These are phyloP conservation scores for Ellobium chinense DNA, from an alignment of 2,888 invertebrate genomes.

Conservation along the genomic window DNA sequence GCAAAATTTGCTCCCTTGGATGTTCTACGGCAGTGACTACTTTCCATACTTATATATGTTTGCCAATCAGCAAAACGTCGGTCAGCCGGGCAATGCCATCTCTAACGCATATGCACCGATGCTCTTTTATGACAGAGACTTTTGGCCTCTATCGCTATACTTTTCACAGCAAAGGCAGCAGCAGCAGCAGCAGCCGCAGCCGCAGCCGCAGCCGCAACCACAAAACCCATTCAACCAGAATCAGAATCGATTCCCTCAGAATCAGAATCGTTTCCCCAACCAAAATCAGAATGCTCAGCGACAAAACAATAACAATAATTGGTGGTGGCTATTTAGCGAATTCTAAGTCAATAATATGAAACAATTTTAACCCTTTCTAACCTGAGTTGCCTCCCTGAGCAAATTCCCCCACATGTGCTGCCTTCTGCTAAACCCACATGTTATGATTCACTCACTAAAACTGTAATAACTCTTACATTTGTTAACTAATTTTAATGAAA, in stretches of 20 bases:
- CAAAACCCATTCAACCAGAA: neutral
- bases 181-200: constrained; percentile 18
- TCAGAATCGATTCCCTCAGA: neutral
- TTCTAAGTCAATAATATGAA: neutral
- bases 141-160: neutral
- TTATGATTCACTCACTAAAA: too few species aligned
- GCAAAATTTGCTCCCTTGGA: constrained; percentile 5
- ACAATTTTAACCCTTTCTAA: too few species aligned
- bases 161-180: neutral
- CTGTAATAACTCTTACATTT: too few species aligned
- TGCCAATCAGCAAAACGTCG: neutral
- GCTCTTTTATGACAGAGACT: neutral
- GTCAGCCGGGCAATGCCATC: neutral
- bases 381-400: too few species aligned
- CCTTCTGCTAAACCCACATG: too few species aligned
- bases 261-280: neutral
- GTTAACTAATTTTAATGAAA: too few species aligned
- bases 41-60: constrained; percentile 5
- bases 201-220: neutral
- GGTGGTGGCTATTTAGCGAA: neutral
- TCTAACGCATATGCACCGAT: neutral
- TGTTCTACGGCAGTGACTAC: constrained; percentile 13
- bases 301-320: too few species aligned
- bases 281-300: neutral
- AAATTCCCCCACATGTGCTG: too few species aligned